Base-by-base conservation (phyloP, 2,797 vertebrate species). In the Taenioides sp. region DNA sequence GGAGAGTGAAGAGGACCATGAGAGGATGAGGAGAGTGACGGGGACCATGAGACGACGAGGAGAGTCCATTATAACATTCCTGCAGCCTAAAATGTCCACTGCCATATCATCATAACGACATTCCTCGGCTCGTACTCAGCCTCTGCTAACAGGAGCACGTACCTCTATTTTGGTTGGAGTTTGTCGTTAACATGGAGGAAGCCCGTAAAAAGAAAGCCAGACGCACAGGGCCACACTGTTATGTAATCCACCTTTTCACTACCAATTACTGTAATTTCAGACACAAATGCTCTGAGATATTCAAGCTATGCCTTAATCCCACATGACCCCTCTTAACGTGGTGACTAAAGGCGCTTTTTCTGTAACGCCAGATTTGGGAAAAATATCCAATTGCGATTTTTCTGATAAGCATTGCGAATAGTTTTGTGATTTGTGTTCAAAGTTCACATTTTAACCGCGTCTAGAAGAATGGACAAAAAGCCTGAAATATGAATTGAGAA, bases 281-380 rank as follows among this genome's bases (percentile, higher is more conserved):
- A 78, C 78, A 76, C 65, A 69, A 86, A 88, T 78, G 55, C 77
- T 69, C 49, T 61, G 1, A 82, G 74, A 80, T 72, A 86, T 89
- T 68, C 50, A 17, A 86, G 70, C 69, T 80, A 84, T 88, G 83
- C 77, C 59, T 31, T 84, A 85, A 88, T 83, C 89, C 79, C 64
- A 76, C 80, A 28, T 82, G 85, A 84, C 75, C 62, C 57, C 25
- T 74, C 69, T 80, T 76, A 77, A 81, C 40, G 77, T 25, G 70
- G 76, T 71, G 79, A 84, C 73, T 43, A 37, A 17, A 23, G 75
- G 40, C 74, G 70, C 69, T 72, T 80, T 69, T 78, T 4, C 1
- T 23, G 50, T 72, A 58, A 63, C 49, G 4, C 22, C 40, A 2
- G 7, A 10, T 37, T 37, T 37, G 9, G 34, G 34, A 10, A 37